Evolutionary conservation across 1,140 invertebrate species (phyloP), one percentile per base, ranked within the genome.

Genomic region (Pygmarrhopalites habei): DNA sequence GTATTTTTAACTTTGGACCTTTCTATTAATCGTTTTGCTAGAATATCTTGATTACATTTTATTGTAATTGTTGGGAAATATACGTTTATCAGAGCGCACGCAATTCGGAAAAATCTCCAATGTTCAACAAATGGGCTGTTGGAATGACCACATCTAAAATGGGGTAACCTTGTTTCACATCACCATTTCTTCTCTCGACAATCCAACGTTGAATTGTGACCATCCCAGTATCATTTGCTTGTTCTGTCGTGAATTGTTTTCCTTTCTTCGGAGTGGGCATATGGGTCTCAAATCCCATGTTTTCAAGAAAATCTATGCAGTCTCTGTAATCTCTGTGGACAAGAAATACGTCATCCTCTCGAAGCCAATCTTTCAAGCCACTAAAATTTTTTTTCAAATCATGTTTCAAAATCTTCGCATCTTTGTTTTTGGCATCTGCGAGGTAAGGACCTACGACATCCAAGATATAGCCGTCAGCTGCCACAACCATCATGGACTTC

Each of bases 371-470:
- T 7, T 15, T 5, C 32, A 35, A 63, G 23, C 15, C 57, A n/a
- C 14, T 23, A 1, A 2, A 5, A 1, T 58, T 19, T 12, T 53
- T 44, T 23, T 52, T 23, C 26, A 60, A 12, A 2, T 58, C 39
- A 7, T 10, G 15, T 12, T 32, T 55, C 3, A 67, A 23, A 1
- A 63, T 62, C 32, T 17, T 14, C 28, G 55, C 65, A 55, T 67
- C 65, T 21, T 67, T 63, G 25, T 66, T 62, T 5, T 44, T 35
- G 1, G 43, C 39, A 44, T 61, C 46, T 25, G 32, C 28, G 15
- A 52, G 14, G 17, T 47, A 44, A 1, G 46, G 17, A 44, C 44
- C 60, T 7, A 57, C 26, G 1, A 41, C 58, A 1, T 53, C 57
- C 1, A 64, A 21, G 28, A 67, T 59, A 26, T 59, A 63, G 2